Evolutionary conservation across 2,113 vertebrate genomes (phyloP).

Genomic region (Cavia porcellus): DNA sequence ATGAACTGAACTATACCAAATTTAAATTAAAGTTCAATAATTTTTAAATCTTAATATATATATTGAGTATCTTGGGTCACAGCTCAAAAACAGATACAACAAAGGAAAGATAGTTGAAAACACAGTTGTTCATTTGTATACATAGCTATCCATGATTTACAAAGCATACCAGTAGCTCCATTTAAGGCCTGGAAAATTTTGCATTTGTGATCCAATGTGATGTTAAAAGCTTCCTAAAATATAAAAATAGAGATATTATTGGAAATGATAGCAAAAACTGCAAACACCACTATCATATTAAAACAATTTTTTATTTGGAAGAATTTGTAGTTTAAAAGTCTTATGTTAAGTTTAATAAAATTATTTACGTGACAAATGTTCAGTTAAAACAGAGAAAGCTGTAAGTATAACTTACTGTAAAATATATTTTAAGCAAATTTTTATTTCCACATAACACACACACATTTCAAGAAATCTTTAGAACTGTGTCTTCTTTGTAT

Average conservation of each 20-base stretch:
- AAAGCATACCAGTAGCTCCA: slow-evolving; percentile 94
- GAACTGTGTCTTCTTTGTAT: background rate
- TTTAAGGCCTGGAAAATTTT: slow-evolving; percentile 98
- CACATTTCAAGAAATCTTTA: background rate
- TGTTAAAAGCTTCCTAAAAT: slow-evolving; percentile 93
- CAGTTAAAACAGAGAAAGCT: background rate
- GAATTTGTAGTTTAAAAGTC: background rate
- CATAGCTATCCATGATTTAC: background rate
- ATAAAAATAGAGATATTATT: slow-evolving; percentile 57
- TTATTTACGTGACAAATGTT: slow-evolving; percentile 10
- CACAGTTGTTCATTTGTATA: background rate
- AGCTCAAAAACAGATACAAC: background rate
- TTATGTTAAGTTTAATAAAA: slow-evolving; percentile 12
- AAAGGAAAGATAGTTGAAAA: background rate
- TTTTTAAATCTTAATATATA: background rate
- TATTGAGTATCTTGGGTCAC: background rate
- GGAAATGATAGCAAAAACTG: slow-evolving; percentile 45
- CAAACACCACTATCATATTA: background rate
- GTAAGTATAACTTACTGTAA: background rate
- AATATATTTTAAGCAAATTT: background rate
- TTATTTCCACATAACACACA: background rate
- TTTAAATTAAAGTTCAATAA: background rate
- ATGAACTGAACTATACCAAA: background rate
- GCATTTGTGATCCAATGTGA: slow-evolving; percentile 98
- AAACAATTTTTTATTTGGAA: background rate